phyloP scores from a whole-genome alignment of 2,113 vertebrate genomes.

The Pycnonotus jocosus region DNA sequence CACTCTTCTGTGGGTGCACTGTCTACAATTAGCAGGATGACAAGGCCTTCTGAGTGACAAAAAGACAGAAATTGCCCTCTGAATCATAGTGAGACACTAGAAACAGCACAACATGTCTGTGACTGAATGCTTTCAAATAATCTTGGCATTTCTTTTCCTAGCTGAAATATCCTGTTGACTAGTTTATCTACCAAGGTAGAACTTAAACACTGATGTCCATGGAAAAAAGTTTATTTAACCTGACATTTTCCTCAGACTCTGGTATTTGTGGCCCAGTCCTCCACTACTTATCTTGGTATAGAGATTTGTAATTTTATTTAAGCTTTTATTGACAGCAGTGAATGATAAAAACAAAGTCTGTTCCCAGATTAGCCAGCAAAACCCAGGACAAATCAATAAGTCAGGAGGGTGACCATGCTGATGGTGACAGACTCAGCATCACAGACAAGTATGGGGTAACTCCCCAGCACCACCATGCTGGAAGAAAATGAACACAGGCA shows the following conservation, averaged over 20 bases:
- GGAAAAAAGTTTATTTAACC: not conserved
- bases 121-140: not conserved
- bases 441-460: not conserved
- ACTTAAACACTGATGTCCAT: not conserved
- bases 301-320: not conserved
- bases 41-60: not conserved
- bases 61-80: not conserved
- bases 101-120: not conserved
- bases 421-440: not conserved
- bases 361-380: not conserved
- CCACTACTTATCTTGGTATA: not conserved
- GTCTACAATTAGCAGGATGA: not conserved
- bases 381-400: not conserved
- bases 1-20: not conserved
- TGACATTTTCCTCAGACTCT: not conserved
- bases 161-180: not conserved
- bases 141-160: not conserved
- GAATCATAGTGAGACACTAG: not conserved
- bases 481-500: not conserved
- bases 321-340: not conserved
- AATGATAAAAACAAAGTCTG: not conserved
- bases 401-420: not conserved
- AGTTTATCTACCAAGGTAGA: not conserved
- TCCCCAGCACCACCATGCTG: fast-evolving
- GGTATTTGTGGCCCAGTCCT: not conserved